A percentile compares a stretch with the other conserved stretches of the same genome.
Evolutionary conservation across 2,113 vertebrate genomes (phyloP).

Genomic region (Festucalex cinctus): DNA sequence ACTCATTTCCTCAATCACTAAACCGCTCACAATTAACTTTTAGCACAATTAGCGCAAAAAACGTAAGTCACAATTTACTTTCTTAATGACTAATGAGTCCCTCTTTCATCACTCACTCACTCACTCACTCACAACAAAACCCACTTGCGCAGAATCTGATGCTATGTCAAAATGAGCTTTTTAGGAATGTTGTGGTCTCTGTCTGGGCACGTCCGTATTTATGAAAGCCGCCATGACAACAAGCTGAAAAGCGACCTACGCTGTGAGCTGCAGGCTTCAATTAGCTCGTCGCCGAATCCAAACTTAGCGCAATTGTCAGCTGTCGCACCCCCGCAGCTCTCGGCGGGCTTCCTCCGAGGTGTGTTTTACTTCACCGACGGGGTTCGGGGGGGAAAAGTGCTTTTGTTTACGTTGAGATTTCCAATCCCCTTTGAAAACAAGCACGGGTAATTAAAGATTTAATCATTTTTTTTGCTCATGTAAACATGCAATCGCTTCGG

Average conservation of each 20-base stretch:
- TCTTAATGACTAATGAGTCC: too few species aligned
- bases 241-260: conserved; percentile 10
- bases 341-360: not conserved
- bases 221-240: conserved; percentile 21
- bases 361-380: not conserved
- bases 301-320: conserved; percentile 9
- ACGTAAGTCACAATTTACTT: too few species aligned
- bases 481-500: not conserved
- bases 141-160: not conserved
- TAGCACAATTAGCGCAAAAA: too few species aligned
- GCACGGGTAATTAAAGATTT: conserved; percentile 23
- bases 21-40: too few species aligned
- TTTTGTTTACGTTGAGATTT: conserved; percentile 34
- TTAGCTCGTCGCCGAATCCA: not conserved
- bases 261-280: not conserved
- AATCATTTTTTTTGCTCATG: conserved; percentile 7
- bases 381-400: not conserved
- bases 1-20: too few species aligned
- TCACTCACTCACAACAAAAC: not conserved
- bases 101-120: not conserved
- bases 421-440: conserved; percentile 32
- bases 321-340: conserved; percentile 5
- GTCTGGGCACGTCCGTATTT: conserved; percentile 41
- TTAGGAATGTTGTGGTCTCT: conserved; percentile 8
- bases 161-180: conserved; percentile 20